phyloP scores from a whole-genome alignment of 2,888 invertebrate species.

The Nudaria mundana region DNA sequence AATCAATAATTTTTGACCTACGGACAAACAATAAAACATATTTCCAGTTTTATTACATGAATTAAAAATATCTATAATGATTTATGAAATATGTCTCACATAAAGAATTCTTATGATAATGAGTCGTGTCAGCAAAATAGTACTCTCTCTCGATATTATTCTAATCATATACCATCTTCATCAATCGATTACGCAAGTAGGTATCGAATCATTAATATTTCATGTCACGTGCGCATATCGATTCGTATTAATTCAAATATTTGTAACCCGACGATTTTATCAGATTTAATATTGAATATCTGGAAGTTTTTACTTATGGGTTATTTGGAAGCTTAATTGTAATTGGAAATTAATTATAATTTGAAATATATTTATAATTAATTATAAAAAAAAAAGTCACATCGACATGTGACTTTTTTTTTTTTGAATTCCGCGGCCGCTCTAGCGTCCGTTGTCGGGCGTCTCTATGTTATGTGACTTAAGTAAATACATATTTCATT shows the following conservation, averaged over 20 bases:
- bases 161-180: conserved; percentile 48
- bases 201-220: conserved; percentile 41
- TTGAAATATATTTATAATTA: too few species aligned
- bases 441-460: too few species aligned
- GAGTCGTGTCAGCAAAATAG: conserved; percentile 32
- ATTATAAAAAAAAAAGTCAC: not conserved
- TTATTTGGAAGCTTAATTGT: conserved; percentile 10
- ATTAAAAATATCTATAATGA: conserved; percentile 10
- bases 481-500: too few species aligned
- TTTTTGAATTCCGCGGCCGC: too few species aligned
- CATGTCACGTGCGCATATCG: conserved; percentile 33
- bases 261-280: conserved; percentile 37
- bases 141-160: conserved; percentile 40
- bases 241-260: conserved; percentile 32
- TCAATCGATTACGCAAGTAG: conserved; percentile 43
- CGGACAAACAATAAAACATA: not conserved
- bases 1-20: not conserved
- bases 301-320: conserved; percentile 15
- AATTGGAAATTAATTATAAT: conserved; percentile 14
- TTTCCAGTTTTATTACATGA: not conserved
- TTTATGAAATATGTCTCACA: conserved; percentile 24
- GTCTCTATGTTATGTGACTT: too few species aligned
- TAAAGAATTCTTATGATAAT: conserved; percentile 35
- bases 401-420: not conserved
- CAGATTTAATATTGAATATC: conserved; percentile 16